These are phyloP conservation scores for Halictus rubicundus DNA, from an alignment of 1,140 invertebrate genomes.

Conservation along the genomic window DNA sequence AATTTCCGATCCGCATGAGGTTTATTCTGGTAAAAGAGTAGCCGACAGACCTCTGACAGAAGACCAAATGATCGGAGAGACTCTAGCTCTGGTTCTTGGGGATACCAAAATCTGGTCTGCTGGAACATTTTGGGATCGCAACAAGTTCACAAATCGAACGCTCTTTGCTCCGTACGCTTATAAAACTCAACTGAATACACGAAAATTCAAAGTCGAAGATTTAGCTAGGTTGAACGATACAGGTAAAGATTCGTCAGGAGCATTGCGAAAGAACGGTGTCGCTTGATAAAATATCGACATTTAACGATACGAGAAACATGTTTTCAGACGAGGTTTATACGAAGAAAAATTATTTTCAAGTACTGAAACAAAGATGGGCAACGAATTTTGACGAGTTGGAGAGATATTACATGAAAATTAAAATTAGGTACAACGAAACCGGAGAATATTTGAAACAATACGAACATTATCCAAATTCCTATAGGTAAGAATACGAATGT, in stretches of 20 bases:
- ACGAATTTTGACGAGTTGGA: constrained; percentile 96
- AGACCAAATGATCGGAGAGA: constrained; percentile 97
- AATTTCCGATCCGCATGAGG: constrained; percentile 95
- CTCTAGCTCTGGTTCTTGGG: constrained; percentile 93
- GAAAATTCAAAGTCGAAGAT: constrained; percentile 94
- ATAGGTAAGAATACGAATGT: constrained; percentile 81
- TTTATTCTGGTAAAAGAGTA: constrained; percentile 94
- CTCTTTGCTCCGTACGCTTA: constrained; percentile 97
- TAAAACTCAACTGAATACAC: constrained; percentile 89
- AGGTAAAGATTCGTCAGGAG: constrained; percentile 77
- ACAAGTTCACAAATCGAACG: constrained; percentile 96
- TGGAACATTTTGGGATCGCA: constrained; percentile 96
- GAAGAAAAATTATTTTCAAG: constrained; percentile 92
- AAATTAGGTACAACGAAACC: constrained; percentile 93
- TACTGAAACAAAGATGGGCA: constrained; percentile 95
- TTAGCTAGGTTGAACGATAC: constrained; percentile 89
- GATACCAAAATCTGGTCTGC: constrained; percentile 95
- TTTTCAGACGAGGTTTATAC: constrained; percentile 88
- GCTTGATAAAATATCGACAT: not conserved
- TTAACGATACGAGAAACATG: constrained; percentile 7
- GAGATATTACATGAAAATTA: constrained; percentile 95
- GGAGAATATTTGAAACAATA: constrained; percentile 91
- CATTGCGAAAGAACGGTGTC: not conserved
- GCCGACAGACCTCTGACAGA: constrained; percentile 93
- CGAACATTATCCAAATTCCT: constrained; percentile 94